Evolutionary conservation across 2,888 invertebrate species (phyloP), one percentile per base, ranked within the genome.

Genomic region (Pantelozetes paolii): DNA sequence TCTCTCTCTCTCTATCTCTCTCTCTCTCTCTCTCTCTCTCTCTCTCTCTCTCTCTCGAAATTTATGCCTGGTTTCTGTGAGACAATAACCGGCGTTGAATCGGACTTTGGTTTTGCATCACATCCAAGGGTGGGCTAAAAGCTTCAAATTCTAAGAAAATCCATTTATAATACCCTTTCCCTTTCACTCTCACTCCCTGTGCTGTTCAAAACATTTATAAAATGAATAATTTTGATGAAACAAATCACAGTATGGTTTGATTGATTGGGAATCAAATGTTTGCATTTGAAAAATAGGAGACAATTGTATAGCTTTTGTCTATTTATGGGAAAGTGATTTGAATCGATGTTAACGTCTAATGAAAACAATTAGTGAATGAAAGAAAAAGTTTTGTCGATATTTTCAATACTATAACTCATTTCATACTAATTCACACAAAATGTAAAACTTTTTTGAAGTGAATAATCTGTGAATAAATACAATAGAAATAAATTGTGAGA

Each of bases 41-140:
- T 36, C 36, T 36, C 36, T 36, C 36, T 36, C 36, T 36, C 36
- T 36, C 36, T 36, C 36, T 36, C 36, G n/a, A n/a, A n/a, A n/a
- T n/a, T n/a, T n/a, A n/a, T n/a, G n/a, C n/a, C n/a, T n/a, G n/a
- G n/a, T n/a, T n/a, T n/a, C 45, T 45, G 13, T 45, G 6, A 50
- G 50, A 50, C 50, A 20, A n/a, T 50, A 50, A 50, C 50, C 50
- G 50, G 50, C 50, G 50, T 20, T 50, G 50, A 20, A 20, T 45
- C 9, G 45, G 45, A 45, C 18, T 50, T 20, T 36, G 36, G 6
- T 36, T n/a, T n/a, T 36, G 3, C 50, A 50, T 50, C 50, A 50
- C 50, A 50, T 50, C 36, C 50, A 50, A n/a, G 50, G 50, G 20
- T n/a, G 50, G 50, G 50, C 50, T 20, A 45, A 45, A 3, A 13